Evolutionary conservation across 2,888 invertebrate genomes (phyloP), one percentile per base, ranked within the genome.

Genomic region (Pachliopta kotzebuea): DNA sequence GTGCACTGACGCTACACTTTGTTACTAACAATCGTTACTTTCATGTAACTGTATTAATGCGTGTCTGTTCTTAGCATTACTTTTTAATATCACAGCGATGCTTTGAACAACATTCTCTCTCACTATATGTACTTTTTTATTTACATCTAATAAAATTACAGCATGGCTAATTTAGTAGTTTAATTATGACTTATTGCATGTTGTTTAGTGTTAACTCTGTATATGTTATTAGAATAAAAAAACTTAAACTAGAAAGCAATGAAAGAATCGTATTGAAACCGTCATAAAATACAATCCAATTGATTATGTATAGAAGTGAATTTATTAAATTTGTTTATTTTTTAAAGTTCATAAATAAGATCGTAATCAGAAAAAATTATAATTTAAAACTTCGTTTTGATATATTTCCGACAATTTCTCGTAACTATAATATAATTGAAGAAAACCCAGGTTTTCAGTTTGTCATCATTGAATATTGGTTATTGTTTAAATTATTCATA

Each of bases 11-110:
- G 62, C 61, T 58, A 49, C 56, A 60, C 29, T 21, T 50, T 21
- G 45, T 60, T 53, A 60, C 60, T 65, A 65, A 65, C 60, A 31
- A 61, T 55, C n/a, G 45, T 37, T 37, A 37, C 1, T 37, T 37
- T 37, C 14, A 37, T 14, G 37, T 37, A 37, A 11, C 11, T 37
- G 53, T 71, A 67, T 70, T 60, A 68, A 56, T 66, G 50, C 66
- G 57, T 65, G 49, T 65, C 37, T 63, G 67, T 60, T 68, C 64
- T 68, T 21, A 58, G 18, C 21, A 42, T 37, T 29, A 29, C 21
- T 20, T 56, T 14, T 31, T 56, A 9, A n/a, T n/a, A 31, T 37
- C 17, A 55, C 61, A 55, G 55, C 18, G 55, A 49, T 55, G 55
- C 61, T 57, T 53, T 17, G 8, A 63, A 4, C 53, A 53, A 55